Conservation (phyloP, 2,797 vertebrate species). For the Coranthus polyacanthus region DNA sequence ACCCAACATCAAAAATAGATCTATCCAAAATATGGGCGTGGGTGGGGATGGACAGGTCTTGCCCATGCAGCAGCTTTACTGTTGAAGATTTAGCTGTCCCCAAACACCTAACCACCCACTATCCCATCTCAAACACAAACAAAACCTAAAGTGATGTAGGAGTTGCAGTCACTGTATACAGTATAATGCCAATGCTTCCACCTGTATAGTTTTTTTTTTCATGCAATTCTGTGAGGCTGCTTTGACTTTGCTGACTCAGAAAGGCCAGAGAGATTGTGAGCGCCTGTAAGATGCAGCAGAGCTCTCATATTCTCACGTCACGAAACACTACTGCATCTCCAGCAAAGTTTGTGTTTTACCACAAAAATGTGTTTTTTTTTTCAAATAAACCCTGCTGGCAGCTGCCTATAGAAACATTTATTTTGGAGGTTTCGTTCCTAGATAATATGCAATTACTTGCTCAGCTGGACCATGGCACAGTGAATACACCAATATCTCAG, state of each 20-base stretch:
- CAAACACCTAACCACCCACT: slow-evolving; percentile 56
- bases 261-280: slow-evolving; percentile 27
- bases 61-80: slow-evolving; percentile 65
- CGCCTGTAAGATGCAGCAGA: slow-evolving; percentile 23
- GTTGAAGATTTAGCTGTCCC: slow-evolving; percentile 68
- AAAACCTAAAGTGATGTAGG: slow-evolving; percentile 66
- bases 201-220: slow-evolving; percentile 37
- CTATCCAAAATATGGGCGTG: slow-evolving; percentile 69
- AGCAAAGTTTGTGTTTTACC: slow-evolving; percentile 39
- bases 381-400: slow-evolving; percentile 48
- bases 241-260: slow-evolving; percentile 45
- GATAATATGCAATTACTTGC: slow-evolving; percentile 76
- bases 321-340: slow-evolving; percentile 17
- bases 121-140: slow-evolving; percentile 65
- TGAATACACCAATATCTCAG: slow-evolving; percentile 73
- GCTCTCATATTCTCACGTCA: slow-evolving; percentile 16
- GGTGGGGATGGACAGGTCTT: slow-evolving; percentile 37
- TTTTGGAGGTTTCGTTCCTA: slow-evolving; percentile 55
- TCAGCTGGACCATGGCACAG: slow-evolving; percentile 73
- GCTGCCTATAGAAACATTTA: slow-evolving; percentile 64
- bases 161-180: slow-evolving; percentile 57
- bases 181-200: slow-evolving; percentile 41
- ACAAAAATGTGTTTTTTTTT: slow-evolving; percentile 35
- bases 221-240: slow-evolving; percentile 41
- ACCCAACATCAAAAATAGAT: slow-evolving; percentile 82